A percentile compares a stretch with the other conserved stretches of the same genome.
Evolutionary conservation across 2,888 invertebrate genomes (phyloP).

Genomic region (Athetis lepigone): DNA sequence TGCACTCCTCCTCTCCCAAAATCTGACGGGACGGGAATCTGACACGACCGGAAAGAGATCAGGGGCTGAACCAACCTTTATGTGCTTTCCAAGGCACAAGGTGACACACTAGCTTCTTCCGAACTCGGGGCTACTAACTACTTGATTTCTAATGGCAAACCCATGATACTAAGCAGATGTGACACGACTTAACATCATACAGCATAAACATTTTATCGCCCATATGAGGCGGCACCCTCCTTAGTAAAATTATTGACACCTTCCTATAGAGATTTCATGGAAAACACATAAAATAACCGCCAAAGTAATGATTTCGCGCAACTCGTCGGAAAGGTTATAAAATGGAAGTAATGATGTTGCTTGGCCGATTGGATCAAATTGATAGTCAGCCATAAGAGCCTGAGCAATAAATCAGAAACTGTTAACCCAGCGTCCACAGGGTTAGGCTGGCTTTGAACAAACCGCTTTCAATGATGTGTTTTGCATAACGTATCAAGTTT

Average conservation of each 20-base stretch:
- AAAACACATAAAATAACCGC: conserved; percentile 43
- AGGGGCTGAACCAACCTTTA: too few relatives aligned
- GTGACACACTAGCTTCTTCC: too few relatives aligned
- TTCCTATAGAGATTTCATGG: conserved; percentile 34
- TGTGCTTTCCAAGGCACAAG: too few relatives aligned
- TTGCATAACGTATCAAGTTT: conserved; percentile 7
- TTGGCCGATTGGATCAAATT: conserved; percentile 46
- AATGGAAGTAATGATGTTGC: conserved; percentile 52
- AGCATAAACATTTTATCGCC: too few relatives aligned
- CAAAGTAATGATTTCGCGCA: conserved; percentile 44
- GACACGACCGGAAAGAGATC: too few relatives aligned
- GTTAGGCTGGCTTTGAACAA: conserved; percentile 32
- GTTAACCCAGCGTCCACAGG: conserved; percentile 36
- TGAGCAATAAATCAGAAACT: conserved; percentile 31
- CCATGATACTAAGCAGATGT: too few relatives aligned
- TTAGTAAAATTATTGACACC: conserved; percentile 25
- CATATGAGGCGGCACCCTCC: not conserved
- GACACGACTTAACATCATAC: too few relatives aligned
- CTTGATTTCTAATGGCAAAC: too few relatives aligned
- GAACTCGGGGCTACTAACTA: too few relatives aligned
- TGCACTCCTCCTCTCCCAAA: too few relatives aligned
- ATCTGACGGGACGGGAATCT: too few relatives aligned
- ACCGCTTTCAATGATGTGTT: conserved; percentile 16
- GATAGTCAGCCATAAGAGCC: conserved; percentile 33
- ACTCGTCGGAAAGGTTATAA: conserved; percentile 30